A percentile compares a stretch with the other conserved stretches of the same genome.
Conservation (phyloP, 2,113 vertebrate species). For the Oryzias javanicus region DNA sequence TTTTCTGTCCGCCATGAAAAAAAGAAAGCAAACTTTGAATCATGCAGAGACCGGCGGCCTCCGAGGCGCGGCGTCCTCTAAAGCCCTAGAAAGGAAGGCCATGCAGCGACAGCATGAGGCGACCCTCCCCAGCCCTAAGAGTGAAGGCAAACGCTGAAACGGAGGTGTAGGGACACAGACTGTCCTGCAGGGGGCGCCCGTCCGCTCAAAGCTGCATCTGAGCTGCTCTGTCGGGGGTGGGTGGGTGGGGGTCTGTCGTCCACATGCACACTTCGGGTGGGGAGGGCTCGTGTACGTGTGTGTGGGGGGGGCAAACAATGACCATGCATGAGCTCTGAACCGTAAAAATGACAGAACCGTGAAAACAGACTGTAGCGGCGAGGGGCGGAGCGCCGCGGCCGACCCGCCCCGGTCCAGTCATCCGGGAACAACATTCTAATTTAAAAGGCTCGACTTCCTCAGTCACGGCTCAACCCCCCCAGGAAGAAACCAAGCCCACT, state of each 20-base stretch:
- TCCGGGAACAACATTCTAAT: slow-evolving; percentile 60
- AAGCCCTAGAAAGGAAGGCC: slow-evolving; percentile 47
- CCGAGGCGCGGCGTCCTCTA: slow-evolving; percentile 8
- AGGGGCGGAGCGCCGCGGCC: slow-evolving; percentile 23
- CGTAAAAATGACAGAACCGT: slow-evolving; percentile 10
- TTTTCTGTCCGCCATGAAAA: slow-evolving; percentile 27
- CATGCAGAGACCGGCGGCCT: slow-evolving; percentile 31
- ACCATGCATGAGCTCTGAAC: slow-evolving; percentile 23
- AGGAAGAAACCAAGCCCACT: slow-evolving; percentile 64
- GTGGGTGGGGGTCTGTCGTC: slow-evolving; percentile 37
- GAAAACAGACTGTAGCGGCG: slow-evolving; percentile 36
- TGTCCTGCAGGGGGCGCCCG: slow-evolving; percentile 12
- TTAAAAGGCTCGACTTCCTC: slow-evolving; percentile 61
- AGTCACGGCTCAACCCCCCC: slow-evolving; percentile 41
- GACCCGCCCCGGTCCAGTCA: slow-evolving; percentile 65
- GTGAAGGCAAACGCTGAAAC: slow-evolving; percentile 46
- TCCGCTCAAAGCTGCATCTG: background rate
- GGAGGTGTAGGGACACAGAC: slow-evolving; percentile 1
- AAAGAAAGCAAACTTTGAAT: slow-evolving; percentile 6
- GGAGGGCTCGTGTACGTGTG: background rate
- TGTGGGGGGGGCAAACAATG: slow-evolving; percentile 6
- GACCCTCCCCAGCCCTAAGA: slow-evolving; percentile 14
- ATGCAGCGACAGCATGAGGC: slow-evolving; percentile 52
- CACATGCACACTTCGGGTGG: slow-evolving; percentile 46
- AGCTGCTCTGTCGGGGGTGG: slow-evolving; percentile 49